Evolutionary conservation across 1,140 invertebrate genomes (phyloP).

Genomic region (Nilaparvata lugens): DNA sequence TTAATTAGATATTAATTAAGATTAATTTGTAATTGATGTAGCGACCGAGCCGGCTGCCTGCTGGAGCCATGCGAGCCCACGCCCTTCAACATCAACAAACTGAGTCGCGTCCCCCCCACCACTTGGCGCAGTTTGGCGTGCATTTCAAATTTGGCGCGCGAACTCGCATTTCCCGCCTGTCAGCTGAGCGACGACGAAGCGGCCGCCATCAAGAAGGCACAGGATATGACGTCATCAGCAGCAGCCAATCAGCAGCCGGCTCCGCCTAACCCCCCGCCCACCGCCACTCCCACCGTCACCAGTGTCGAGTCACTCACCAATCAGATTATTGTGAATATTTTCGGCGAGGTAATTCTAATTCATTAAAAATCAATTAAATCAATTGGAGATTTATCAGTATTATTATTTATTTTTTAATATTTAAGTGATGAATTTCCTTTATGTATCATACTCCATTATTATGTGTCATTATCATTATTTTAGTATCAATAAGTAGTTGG

Average conservation of each 20-base stretch:
- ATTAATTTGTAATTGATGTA: slow-evolving; percentile 18
- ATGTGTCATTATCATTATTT: no score
- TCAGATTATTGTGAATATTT: slow-evolving; percentile 42
- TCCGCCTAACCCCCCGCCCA: not conserved
- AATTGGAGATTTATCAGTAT: no score
- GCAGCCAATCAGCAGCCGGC: not conserved
- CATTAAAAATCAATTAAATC: no score
- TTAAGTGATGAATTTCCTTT: no score
- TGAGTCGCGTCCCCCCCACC: slow-evolving; percentile 37
- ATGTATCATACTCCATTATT: no score
- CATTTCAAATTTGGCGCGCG: slow-evolving; percentile 39
- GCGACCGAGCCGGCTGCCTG: slow-evolving; percentile 37
- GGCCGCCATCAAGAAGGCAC: slow-evolving; percentile 5
- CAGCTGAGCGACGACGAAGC: slow-evolving; percentile 6
- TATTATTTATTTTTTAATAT: no score
- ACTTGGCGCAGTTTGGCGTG: slow-evolving; percentile 39
- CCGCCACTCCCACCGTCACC: not conserved
- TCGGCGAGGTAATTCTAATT: slow-evolving; percentile 43
- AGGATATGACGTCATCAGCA: not conserved
- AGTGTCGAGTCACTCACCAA: slow-evolving; percentile 40
- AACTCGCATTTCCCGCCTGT: slow-evolving; percentile 18
- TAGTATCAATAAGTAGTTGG: no score
- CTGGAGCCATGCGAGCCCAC: slow-evolving; percentile 37
- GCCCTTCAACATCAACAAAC: slow-evolving; percentile 37
- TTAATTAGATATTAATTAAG: no score